Evolutionary conservation across 1,140 invertebrate genomes (phyloP).

Genomic region (Drosophila tropicalis): DNA sequence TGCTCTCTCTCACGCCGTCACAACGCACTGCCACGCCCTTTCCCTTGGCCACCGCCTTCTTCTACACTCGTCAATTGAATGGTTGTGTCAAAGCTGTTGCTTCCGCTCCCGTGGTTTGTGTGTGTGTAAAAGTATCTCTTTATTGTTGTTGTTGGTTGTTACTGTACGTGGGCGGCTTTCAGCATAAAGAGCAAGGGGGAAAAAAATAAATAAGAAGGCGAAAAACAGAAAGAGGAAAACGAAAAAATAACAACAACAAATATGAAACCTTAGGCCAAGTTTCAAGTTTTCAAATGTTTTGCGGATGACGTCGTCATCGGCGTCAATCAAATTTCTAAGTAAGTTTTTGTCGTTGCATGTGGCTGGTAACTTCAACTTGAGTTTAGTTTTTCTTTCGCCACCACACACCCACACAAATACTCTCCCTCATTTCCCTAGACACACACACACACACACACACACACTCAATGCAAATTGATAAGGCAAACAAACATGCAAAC

Average conservation of each 20-base stretch:
- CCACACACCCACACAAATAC: neutral
- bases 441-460: slow-evolving; percentile 17
- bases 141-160: slow-evolving; percentile 35
- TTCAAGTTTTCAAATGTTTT: slow-evolving; percentile 72
- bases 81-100: slow-evolving; percentile 66
- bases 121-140: slow-evolving; percentile 69
- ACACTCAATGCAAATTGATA: slow-evolving; percentile 65
- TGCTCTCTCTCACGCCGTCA: slow-evolving; percentile 6
- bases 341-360: slow-evolving; percentile 59
- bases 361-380: slow-evolving; percentile 27
- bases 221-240: slow-evolving; percentile 11
- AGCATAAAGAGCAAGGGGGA: slow-evolving; percentile 36
- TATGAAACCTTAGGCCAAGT: slow-evolving; percentile 59
- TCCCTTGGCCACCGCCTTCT: slow-evolving; percentile 22
- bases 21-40: slow-evolving; percentile 44
- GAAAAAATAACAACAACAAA: neutral
- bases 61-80: neutral
- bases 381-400: slow-evolving; percentile 15
- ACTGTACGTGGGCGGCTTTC: slow-evolving; percentile 67
- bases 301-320: slow-evolving; percentile 67
- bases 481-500: slow-evolving; percentile 69
- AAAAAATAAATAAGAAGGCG: neutral
- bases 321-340: slow-evolving; percentile 65
- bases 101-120: slow-evolving; percentile 64
- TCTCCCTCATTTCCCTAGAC: slow-evolving; percentile 26